These are phyloP conservation scores for Drosophila ogumai DNA, from an alignment of 1,140 invertebrate species.

Conservation along the genomic window DNA sequence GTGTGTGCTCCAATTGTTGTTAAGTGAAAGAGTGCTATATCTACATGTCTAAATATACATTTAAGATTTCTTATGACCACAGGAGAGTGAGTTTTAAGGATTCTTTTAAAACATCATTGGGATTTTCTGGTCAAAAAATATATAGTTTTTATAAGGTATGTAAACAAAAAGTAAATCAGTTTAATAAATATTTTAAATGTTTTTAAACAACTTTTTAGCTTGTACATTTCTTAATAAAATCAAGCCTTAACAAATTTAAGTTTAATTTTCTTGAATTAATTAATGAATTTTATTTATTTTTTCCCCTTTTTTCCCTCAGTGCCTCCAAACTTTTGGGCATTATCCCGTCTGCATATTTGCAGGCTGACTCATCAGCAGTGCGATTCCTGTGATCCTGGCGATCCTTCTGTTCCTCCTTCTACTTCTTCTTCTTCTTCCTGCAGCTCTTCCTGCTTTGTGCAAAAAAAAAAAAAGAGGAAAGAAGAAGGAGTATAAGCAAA, in stretches of 20 bases:
- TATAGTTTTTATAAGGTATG: background rate
- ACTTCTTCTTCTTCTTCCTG: constrained; percentile 3
- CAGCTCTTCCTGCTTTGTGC: constrained; percentile 44
- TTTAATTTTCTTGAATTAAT: background rate
- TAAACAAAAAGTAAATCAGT: too few species aligned
- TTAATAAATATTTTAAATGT: too few species aligned
- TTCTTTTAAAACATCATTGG: background rate
- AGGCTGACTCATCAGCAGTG: constrained; percentile 25
- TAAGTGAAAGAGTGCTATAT: constrained; percentile 56
- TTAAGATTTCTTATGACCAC: background rate
- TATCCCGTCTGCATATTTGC: constrained; percentile 34
- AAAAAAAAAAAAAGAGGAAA: constrained; percentile 4
- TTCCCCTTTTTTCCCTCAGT: background rate
- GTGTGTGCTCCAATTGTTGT: constrained; percentile 64
- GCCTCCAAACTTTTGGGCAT: background rate
- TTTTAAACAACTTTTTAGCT: background rate
- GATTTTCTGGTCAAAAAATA: background rate
- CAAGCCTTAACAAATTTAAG: background rate
- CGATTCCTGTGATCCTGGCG: constrained; percentile 19
- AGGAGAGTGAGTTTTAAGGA: background rate
- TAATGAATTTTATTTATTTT: background rate
- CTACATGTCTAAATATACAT: background rate
- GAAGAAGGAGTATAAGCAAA: constrained; percentile 1
- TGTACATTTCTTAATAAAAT: background rate
- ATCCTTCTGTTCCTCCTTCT: background rate